Evolutionary conservation across 2,113 vertebrate species (phyloP).

Genomic region (Corythornis madagascariensis): DNA sequence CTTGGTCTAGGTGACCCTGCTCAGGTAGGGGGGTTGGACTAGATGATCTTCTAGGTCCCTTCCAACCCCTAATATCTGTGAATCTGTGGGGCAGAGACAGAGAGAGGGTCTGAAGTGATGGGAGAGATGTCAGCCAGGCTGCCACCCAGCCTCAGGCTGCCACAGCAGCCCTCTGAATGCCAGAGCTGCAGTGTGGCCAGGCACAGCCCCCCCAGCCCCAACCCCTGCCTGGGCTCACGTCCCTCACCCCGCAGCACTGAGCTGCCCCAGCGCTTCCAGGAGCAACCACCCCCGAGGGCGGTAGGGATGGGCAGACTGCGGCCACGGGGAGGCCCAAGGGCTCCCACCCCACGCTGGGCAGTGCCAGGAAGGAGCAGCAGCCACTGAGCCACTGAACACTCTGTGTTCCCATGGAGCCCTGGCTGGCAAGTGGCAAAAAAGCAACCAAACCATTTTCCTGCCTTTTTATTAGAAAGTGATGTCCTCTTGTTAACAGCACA

Average conservation of each 20-base stretch:
- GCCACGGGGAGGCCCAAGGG: rapidly evolving
- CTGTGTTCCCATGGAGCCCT: background rate
- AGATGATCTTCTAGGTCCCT: too few species aligned
- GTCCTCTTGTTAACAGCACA: conserved; percentile 76
- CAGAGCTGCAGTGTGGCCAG: background rate
- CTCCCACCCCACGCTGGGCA: rapidly evolving
- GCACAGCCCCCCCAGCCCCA: background rate
- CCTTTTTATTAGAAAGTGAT: conserved; percentile 81
- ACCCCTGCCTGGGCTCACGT: background rate
- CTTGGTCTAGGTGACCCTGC: too few species aligned
- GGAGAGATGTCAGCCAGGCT: background rate
- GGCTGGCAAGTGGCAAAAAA: background rate
- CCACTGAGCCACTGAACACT: background rate
- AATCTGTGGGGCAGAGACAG: too few species aligned
- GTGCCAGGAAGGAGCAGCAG: background rate
- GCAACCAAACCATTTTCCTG: conserved; percentile 20
- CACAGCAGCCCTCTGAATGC: background rate
- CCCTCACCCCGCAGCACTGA: background rate
- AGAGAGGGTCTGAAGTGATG: background rate
- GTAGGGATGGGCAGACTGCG: rapidly evolving
- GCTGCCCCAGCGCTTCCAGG: background rate
- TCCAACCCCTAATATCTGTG: too few species aligned
- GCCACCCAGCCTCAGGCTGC: too few species aligned
- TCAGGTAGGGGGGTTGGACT: too few species aligned
- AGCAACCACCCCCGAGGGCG: background rate